phyloP scores from a whole-genome alignment of 2,888 invertebrate genomes.

The Cyclophora punctaria region DNA sequence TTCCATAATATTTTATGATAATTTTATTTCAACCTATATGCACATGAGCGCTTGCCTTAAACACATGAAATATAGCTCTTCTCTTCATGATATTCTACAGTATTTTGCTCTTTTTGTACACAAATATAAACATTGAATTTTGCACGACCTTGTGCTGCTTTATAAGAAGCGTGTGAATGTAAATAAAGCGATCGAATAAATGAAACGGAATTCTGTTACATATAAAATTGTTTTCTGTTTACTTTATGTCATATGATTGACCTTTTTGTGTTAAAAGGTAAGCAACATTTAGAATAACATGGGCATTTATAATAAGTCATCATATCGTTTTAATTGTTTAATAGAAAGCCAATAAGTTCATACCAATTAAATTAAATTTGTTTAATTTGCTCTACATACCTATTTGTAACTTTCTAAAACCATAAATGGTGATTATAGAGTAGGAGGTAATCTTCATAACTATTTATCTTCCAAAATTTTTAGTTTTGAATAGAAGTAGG shows the following conservation, averaged over 20 bases:
- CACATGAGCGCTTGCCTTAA: conserved; percentile 28
- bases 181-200: conserved; percentile 1
- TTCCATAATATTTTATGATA: conserved; percentile 57
- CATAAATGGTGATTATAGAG: no score
- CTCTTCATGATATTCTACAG: conserved; percentile 19
- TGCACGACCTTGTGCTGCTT: conserved; percentile 2
- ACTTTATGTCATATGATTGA: conserved; percentile 13
- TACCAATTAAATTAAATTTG: no score
- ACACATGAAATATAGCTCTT: conserved; percentile 24
- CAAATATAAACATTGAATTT: conserved; percentile 14
- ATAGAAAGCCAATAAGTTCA: neutral
- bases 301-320: neutral
- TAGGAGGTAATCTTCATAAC: no score
- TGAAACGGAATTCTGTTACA: neutral
- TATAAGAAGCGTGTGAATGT: neutral
- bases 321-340: neutral
- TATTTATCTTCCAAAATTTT: no score
- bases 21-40: conserved; percentile 53
- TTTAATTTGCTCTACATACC: no score
- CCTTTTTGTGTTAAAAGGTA: no score
- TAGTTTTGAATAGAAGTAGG: no score
- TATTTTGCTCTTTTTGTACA: conserved; percentile 10
- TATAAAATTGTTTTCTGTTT: conserved; percentile 1
- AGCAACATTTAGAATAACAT: neutral
- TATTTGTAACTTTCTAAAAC: no score